A percentile compares a stretch with the other conserved stretches of the same genome.
Conservation (phyloP, 2,113 vertebrate species). For the Rhipidura dahli region DNA sequence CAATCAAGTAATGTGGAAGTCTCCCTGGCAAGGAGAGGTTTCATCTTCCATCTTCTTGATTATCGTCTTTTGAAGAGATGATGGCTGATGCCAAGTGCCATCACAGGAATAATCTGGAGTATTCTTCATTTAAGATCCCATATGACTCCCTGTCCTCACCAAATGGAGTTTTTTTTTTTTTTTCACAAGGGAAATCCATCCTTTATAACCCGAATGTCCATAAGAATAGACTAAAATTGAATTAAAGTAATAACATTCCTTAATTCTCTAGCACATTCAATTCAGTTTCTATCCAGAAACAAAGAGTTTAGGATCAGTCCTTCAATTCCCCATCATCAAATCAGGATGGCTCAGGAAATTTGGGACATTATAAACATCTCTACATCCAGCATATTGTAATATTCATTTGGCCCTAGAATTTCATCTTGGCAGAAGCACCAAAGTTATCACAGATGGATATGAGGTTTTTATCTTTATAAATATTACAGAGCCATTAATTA, state of each 20-base stretch:
- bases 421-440: neutral
- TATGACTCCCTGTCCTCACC: neutral
- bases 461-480: conserved; percentile 18
- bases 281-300: neutral
- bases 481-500: conserved; percentile 18
- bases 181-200: neutral
- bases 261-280: neutral
- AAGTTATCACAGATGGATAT: neutral
- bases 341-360: neutral
- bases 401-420: conserved; percentile 12
- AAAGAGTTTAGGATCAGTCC: neutral
- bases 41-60: conserved; percentile 23
- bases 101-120: neutral
- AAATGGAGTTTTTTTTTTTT: neutral
- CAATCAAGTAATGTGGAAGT: neutral
- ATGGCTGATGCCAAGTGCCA: neutral
- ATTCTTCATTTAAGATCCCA: neutral
- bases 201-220: neutral
- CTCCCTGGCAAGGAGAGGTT: neutral
- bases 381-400: neutral
- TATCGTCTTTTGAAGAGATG: neutral
- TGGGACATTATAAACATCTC: neutral
- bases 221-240: neutral
- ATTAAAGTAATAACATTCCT: neutral
- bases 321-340: neutral